Percentiles rank a stretch among this genome's conserved stretches.
These are phyloP conservation scores for Pseudopipra pipra DNA, from an alignment of 2,113 vertebrate species.

Conservation along the genomic window DNA sequence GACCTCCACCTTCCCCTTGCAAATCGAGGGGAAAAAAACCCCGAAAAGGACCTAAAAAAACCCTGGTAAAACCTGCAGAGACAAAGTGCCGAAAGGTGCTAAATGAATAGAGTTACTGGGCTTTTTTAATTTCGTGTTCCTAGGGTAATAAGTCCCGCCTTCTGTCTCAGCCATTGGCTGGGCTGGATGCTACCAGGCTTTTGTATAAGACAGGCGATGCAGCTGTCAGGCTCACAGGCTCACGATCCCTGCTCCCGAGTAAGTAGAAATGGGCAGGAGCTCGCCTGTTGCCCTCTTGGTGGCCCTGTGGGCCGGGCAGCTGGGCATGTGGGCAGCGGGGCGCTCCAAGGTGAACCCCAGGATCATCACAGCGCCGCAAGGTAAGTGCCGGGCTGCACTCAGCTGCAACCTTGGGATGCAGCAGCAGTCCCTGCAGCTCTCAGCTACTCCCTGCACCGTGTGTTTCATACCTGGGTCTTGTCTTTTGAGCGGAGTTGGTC, in stretches of 20 bases:
- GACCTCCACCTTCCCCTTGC: neutral
- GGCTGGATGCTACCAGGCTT: fast-evolving
- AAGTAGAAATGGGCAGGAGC: neutral
- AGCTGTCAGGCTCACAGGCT: neutral
- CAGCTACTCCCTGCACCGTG: neutral
- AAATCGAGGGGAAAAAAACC: neutral
- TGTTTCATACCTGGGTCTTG: neutral
- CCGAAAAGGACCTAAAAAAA: neutral
- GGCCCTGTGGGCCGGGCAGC: constrained; percentile 4
- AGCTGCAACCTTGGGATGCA: neutral
- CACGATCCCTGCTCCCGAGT: neutral
- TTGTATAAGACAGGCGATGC: neutral
- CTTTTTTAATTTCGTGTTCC: neutral
- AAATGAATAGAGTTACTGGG: neutral
- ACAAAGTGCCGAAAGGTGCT: neutral
- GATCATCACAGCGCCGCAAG: constrained; percentile 21
- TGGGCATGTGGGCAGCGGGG: neutral
- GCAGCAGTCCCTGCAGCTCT: neutral
- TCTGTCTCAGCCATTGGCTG: neutral
- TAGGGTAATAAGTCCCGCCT: neutral
- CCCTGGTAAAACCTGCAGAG: neutral
- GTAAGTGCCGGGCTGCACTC: neutral
- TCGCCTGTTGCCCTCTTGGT: neutral
- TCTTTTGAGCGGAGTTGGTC: neutral
- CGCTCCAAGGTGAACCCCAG: constrained; percentile 46